These are phyloP conservation scores for Noctua comes DNA, from an alignment of 2,888 invertebrate genomes.

Conservation along the genomic window DNA sequence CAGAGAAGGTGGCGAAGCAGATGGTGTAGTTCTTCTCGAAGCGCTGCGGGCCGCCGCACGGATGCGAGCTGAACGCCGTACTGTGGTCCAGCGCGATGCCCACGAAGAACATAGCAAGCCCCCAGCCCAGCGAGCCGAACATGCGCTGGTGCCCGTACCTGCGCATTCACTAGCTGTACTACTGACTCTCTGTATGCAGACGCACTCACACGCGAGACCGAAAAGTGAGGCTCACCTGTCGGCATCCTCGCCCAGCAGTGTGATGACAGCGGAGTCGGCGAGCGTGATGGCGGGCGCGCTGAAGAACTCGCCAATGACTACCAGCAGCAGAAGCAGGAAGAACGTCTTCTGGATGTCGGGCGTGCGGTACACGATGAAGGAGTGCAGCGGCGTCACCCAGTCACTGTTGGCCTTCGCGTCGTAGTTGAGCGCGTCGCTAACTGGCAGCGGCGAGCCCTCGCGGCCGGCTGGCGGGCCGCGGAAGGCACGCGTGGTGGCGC, in stretches of 20 bases:
- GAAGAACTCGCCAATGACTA: constrained; percentile 99
- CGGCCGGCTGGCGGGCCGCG: constrained; percentile 77
- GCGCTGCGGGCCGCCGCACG: constrained; percentile 95
- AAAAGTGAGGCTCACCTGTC: constrained; percentile 88
- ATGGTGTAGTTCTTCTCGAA: constrained; percentile 99
- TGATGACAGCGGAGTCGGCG: constrained; percentile 97
- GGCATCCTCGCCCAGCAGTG: constrained; percentile 96
- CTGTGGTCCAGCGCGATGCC: constrained; percentile 99
- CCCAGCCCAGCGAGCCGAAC: constrained; percentile 99
- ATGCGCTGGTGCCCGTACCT: constrained; percentile 98
- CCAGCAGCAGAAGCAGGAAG: constrained; percentile 97
- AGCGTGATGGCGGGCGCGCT: constrained; percentile 98
- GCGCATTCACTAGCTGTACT: constrained; percentile 16
- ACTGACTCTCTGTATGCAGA: neutral
- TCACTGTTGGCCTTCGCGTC: constrained; percentile 92
- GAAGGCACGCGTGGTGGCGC: constrained; percentile 72
- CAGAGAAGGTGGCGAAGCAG: constrained; percentile 99
- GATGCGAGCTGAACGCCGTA: constrained; percentile 98
- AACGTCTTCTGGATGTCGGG: constrained; percentile 98
- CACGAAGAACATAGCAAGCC: constrained; percentile 99
- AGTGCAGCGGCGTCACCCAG: constrained; percentile 97
- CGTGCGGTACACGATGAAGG: constrained; percentile 97
- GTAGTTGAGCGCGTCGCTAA: constrained; percentile 94
- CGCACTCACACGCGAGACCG: neutral
- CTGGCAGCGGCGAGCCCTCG: constrained; percentile 93